Base-by-base conservation (phyloP, 2,888 invertebrate species). In the Zygogramma bicolorata region DNA sequence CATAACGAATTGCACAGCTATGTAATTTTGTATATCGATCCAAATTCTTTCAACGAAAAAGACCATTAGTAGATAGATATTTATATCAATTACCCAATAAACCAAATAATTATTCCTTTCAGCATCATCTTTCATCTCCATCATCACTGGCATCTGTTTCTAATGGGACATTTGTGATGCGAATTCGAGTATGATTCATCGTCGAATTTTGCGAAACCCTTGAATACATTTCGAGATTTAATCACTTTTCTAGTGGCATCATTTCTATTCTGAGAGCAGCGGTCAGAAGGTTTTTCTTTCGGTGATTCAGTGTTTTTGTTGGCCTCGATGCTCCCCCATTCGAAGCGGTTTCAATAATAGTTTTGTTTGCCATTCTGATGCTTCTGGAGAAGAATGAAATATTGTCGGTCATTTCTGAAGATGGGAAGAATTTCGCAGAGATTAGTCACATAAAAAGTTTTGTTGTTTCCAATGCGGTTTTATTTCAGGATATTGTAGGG, bases 281-380 rank as follows among this genome's bases (percentile, higher is more conserved):
- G 42, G 29, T 29, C 25, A 46, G 63, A 13, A 46, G 29, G 63
- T 63, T 63, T 63, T 63, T 63, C 46, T 46, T 46, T 46, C 22
- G 49, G 18, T 63, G 63, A 63, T 46, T 63, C 63, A 63, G 46
- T 63, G 63, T 63, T 63, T 63, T 46, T 63, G 63, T 46, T 49
- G 53, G 53, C 25, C 53, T 53, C 25, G 25, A 53, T 5, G 0
- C n/a, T 53, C 53, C 53, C 53, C 53, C 7, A n/a, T n/a, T n/a
- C n/a, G 2, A n/a, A 53, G 25, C 22, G 53, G 53, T 53, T 53
- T 25, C 53, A n/a, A 53, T 53, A 53, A 53, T 53, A 18, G 53
- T 18, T 27, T n/a, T 53, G 53, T 53, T 53, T 53, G 27, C 53
- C 53, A 25, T 15, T 25, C 27, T 22, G 13, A 25, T 25, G n/a